Conservation (phyloP, 2,797 vertebrate species). For the Ambastaia sidthimunki region DNA sequence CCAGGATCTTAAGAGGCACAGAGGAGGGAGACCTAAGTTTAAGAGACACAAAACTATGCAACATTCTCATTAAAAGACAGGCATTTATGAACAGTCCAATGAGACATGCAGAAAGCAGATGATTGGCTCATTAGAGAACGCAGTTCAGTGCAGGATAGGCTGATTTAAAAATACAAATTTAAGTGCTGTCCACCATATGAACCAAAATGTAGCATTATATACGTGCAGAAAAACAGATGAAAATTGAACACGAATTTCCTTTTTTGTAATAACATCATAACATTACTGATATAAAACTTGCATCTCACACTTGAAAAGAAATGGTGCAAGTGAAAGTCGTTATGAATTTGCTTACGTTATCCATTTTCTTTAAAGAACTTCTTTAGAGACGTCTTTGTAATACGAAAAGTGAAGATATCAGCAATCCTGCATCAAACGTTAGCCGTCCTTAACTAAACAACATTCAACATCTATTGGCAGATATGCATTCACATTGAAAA, state of each 20-base stretch:
- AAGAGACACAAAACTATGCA: constrained; percentile 97
- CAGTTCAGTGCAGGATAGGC: constrained; percentile 94
- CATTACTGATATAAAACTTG: not conserved
- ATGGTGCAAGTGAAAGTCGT: not conserved
- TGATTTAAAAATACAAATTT: constrained; percentile 60
- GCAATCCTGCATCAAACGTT: constrained; percentile 97
- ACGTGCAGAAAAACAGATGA: not conserved
- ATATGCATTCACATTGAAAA: constrained; percentile 93
- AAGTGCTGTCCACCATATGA: not conserved
- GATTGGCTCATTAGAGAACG: constrained; percentile 87
- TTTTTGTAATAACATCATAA: not conserved
- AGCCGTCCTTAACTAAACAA: constrained; percentile 85
- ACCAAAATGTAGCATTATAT: not conserved
- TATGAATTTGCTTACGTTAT: not conserved
- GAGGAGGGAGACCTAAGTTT: constrained; percentile 95
- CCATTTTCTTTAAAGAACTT: not conserved
- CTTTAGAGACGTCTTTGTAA: not conserved
- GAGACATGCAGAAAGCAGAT: constrained; percentile 99
- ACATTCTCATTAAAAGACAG: constrained; percentile 99
- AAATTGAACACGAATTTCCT: not conserved
- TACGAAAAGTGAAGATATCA: constrained; percentile 44
- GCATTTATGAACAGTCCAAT: constrained; percentile 99
- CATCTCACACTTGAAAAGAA: constrained; percentile 2
- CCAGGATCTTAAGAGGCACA: constrained; percentile 95
- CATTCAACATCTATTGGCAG: constrained; percentile 96